Conservation (phyloP, 1,140 invertebrate genomes). For the Halyomorpha halys region DNA sequence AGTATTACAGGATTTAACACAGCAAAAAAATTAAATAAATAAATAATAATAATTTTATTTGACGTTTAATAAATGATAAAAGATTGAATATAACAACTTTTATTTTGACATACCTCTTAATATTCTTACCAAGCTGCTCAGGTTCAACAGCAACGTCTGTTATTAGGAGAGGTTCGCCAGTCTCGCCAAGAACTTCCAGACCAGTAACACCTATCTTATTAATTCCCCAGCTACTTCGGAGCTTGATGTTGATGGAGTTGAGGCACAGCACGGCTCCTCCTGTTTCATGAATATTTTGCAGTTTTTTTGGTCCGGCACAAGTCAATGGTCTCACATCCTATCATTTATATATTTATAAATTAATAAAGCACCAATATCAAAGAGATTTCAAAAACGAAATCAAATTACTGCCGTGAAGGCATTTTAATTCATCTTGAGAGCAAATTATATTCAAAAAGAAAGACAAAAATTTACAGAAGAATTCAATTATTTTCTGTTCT, state of each 20-base stretch:
- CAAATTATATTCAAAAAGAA: too few relatives aligned
- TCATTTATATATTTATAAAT: conserved; percentile 5
- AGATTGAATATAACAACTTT: too few relatives aligned
- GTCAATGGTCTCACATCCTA: conserved; percentile 33
- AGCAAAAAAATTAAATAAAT: too few relatives aligned
- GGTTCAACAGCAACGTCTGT: conserved; percentile 22
- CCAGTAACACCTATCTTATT: conserved; percentile 41
- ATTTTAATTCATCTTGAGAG: too few relatives aligned
- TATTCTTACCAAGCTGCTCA: not conserved
- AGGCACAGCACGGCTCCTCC: conserved; percentile 30
- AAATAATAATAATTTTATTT: too few relatives aligned
- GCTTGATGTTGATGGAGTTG: conserved; percentile 25
- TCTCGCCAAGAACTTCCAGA: conserved; percentile 40
- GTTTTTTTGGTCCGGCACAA: conserved; percentile 21
- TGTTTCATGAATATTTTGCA: not conserved
- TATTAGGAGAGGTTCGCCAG: conserved; percentile 33
- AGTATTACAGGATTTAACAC: too few relatives aligned
- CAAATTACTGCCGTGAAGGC: too few relatives aligned
- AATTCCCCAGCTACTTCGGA: conserved; percentile 29
- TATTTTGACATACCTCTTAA: not conserved
- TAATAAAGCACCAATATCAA: too few relatives aligned
- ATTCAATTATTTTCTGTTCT: conserved; percentile 1
- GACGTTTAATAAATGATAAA: too few relatives aligned
- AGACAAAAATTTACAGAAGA: too few relatives aligned
- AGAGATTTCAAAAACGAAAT: too few relatives aligned